A percentile compares a stretch with the other conserved stretches of the same genome.
These are phyloP conservation scores for Aricia agestis DNA, from an alignment of 1,140 invertebrate species.

Conservation along the genomic window DNA sequence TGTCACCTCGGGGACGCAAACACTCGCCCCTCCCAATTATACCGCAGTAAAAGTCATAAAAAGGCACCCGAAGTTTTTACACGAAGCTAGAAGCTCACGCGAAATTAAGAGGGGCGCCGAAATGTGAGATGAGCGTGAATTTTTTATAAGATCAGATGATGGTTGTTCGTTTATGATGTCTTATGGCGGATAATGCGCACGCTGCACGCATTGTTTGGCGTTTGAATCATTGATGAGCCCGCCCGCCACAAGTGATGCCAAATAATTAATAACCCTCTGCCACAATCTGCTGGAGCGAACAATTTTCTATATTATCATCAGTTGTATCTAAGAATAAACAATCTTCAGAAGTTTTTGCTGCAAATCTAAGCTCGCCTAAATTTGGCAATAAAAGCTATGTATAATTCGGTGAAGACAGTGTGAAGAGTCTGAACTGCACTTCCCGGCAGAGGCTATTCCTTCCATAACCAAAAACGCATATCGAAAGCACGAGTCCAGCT, in stretches of 20 bases:
- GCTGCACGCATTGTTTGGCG: conserved; percentile 59
- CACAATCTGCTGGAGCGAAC: conserved; percentile 23
- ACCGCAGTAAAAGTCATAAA: conserved; percentile 76
- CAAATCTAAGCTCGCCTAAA: too few species aligned
- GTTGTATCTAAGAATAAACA: not conserved
- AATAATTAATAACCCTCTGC: conserved; percentile 64
- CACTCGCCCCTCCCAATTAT: conserved; percentile 74
- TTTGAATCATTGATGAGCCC: conserved; percentile 68
- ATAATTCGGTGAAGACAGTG: too few species aligned
- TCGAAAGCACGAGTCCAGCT: not conserved
- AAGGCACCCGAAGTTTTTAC: conserved; percentile 76
- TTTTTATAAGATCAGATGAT: conserved; percentile 75
- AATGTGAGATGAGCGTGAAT: conserved; percentile 76
- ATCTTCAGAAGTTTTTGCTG: not conserved
- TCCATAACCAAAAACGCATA: too few species aligned
- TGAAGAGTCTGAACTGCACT: too few species aligned
- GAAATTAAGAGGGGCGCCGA: conserved; percentile 76
- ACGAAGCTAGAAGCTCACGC: conserved; percentile 70
- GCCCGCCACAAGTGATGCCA: conserved; percentile 52
- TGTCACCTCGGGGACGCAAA: conserved; percentile 71
- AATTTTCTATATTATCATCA: not conserved
- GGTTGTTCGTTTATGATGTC: conserved; percentile 73
- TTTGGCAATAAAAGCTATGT: too few species aligned
- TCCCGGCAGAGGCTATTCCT: too few species aligned
- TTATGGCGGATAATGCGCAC: conserved; percentile 65